Evolutionary conservation across 2,113 vertebrate genomes (phyloP), one percentile per base, ranked within the genome.

Genomic region (Solea senegalensis): DNA sequence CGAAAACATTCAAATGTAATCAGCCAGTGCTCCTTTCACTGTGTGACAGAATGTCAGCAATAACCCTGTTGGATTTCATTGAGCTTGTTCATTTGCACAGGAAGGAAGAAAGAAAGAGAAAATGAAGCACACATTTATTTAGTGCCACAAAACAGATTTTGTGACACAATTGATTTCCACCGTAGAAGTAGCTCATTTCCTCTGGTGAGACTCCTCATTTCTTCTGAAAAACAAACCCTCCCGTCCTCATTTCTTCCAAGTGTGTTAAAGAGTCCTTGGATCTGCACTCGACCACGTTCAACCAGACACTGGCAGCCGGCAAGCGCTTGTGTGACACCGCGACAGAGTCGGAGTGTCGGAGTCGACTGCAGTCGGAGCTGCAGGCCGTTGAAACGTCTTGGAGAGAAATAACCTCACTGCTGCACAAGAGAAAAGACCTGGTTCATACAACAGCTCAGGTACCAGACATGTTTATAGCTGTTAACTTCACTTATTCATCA

Each of bases 371-470:
- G 70, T 72, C 71, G 21, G 93, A 95, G 82, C 85, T 95, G 58
- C 76, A 50, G 65, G 86, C 84, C 60, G 39, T 97, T 14, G 88
- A 93, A 80, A 85, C 94, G 41, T 54, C 13, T 1, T 99, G 97
- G 97, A 90, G 91, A 3, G 77, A 66, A 16, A 91, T 82, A 1
- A 66, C 74, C 11, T 69, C 75, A 9, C 88, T 90, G n/a, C 82
- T 96, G 71, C 83, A 81, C 26, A 85, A 88, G 52, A 89, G 80
- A 34, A 87, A 63, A 43, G 73, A 34, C n/a, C 81, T 85, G 16
- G 65, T 95, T 5, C 77, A 80, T 53, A 80, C 69, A 26, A 81
- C 87, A 1, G 26, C 88, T 0, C 90, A 96, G 95, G 94, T 94
- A 21, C 21, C 21, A 21, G 21, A 21, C 21, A 21, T 21, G 21